Evolutionary conservation across 2,888 invertebrate species (phyloP).

Genomic region (Listrodromus nycthemerus): DNA sequence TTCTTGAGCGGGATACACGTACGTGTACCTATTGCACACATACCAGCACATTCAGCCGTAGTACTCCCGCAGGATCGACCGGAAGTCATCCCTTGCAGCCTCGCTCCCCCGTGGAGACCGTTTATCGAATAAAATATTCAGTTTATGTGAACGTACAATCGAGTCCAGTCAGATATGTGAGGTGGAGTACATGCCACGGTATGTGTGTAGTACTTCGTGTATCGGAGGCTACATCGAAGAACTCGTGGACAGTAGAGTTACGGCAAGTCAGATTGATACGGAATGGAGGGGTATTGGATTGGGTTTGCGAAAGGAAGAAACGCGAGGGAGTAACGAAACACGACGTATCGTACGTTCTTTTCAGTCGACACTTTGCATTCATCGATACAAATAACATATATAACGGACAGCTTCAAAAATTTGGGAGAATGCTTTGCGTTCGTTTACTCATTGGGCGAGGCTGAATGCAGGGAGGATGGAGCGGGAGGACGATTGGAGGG

Average conservation of each 20-base stretch:
- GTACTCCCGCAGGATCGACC: conserved; percentile 36
- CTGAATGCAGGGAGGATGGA: conserved; percentile 51
- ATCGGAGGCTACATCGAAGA: neutral
- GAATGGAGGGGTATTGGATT: conserved; percentile 11
- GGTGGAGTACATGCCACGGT: conserved; percentile 51
- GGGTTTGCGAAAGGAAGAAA: conserved; percentile 19
- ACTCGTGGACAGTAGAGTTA: neutral
- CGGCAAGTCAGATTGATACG: conserved; percentile 41
- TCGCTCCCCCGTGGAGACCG: conserved; percentile 70
- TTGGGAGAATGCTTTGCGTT: conserved; percentile 48
- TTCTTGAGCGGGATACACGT: neutral
- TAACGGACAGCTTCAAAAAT: conserved; percentile 63
- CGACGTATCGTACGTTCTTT: conserved; percentile 10
- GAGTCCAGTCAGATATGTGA: conserved; percentile 64
- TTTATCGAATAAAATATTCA: conserved; percentile 76
- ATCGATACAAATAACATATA: conserved; percentile 56
- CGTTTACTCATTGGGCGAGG: conserved; percentile 56
- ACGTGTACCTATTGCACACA: neutral
- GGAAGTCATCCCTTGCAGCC: conserved; percentile 45
- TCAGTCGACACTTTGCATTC: neutral
- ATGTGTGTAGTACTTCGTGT: neutral
- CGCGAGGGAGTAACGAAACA: neutral
- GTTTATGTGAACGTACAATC: conserved; percentile 71
- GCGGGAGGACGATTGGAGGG: conserved; percentile 27
- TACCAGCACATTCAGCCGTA: neutral